phyloP scores from a whole-genome alignment of 2,797 vertebrate genomes.

The Notamacropus eugenii region DNA sequence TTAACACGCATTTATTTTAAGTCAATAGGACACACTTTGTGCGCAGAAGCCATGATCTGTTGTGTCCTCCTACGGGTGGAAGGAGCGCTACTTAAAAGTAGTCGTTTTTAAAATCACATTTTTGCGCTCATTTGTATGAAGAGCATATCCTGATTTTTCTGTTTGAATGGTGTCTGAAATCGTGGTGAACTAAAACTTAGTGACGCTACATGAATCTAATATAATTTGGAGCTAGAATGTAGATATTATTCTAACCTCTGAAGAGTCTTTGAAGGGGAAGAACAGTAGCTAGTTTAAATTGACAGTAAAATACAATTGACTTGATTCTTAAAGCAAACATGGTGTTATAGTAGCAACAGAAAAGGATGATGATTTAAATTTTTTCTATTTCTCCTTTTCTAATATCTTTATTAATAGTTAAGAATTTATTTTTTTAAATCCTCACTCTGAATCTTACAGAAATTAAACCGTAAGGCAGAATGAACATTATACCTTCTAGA shows the following conservation, averaged over 20 bases:
- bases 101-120: not conserved
- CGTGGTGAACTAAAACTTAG: not conserved
- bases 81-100: not conserved
- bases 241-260: constrained; percentile 3
- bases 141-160: not conserved
- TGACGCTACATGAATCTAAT: not conserved
- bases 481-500: not conserved
- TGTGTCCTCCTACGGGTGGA: not conserved
- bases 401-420: constrained; percentile 25
- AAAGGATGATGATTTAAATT: not conserved
- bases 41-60: not conserved
- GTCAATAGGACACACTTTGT: not conserved
- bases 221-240: not conserved
- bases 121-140: not conserved
- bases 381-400: not conserved
- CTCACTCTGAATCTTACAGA: not conserved
- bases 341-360: constrained; percentile 21
- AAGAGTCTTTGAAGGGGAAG: constrained; percentile 38
- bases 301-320: constrained; percentile 25
- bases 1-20: not conserved
- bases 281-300: constrained; percentile 15
- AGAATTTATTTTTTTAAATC: not conserved
- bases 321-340: constrained; percentile 35
- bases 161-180: constrained; percentile 36
- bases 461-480: constrained; percentile 17